Percentiles rank a stretch among this genome's conserved stretches.
phyloP scores from a whole-genome alignment of 2,888 invertebrate genomes.

The Eudiplozoon nipponicum region DNA sequence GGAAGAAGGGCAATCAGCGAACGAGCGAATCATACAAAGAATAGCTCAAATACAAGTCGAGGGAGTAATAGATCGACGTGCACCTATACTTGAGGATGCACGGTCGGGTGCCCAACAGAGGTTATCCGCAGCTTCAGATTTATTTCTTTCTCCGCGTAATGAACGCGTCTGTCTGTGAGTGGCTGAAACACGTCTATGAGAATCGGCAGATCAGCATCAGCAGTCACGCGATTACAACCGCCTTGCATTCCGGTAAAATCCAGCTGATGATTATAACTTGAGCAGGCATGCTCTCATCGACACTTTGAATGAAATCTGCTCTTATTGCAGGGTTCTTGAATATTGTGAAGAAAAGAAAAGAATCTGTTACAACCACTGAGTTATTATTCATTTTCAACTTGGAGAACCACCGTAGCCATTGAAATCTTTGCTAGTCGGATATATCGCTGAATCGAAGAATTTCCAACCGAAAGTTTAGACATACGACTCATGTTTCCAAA shows the following conservation, averaged over 20 bases:
- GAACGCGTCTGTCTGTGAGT: conserved; percentile 9
- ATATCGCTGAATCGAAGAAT: background rate
- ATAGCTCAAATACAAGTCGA: too few relatives aligned
- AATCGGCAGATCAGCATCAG: conserved; percentile 14
- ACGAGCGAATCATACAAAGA: conserved; percentile 13
- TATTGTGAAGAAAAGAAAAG: background rate
- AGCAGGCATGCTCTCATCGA: background rate
- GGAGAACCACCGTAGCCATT: background rate
- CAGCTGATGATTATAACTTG: background rate
- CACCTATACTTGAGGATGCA: conserved; percentile 12
- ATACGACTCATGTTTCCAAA: conserved; percentile 5
- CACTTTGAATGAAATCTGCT: too few relatives aligned
- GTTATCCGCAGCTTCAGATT: conserved; percentile 9
- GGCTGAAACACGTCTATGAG: conserved; percentile 8
- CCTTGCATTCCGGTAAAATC: background rate
- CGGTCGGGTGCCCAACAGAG: background rate
- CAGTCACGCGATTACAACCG: conserved; percentile 1
- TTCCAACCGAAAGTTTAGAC: background rate
- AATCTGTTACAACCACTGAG: background rate
- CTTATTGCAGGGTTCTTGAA: too few relatives aligned
- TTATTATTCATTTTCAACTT: too few relatives aligned
- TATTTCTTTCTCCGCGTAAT: conserved; percentile 11
- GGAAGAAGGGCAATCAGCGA: conserved; percentile 8
- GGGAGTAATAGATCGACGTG: conserved; percentile 9
- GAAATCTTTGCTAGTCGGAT: background rate